Evolutionary conservation across 2,113 vertebrate species (phyloP).

Genomic region (Shinisaurus crocodilurus): DNA sequence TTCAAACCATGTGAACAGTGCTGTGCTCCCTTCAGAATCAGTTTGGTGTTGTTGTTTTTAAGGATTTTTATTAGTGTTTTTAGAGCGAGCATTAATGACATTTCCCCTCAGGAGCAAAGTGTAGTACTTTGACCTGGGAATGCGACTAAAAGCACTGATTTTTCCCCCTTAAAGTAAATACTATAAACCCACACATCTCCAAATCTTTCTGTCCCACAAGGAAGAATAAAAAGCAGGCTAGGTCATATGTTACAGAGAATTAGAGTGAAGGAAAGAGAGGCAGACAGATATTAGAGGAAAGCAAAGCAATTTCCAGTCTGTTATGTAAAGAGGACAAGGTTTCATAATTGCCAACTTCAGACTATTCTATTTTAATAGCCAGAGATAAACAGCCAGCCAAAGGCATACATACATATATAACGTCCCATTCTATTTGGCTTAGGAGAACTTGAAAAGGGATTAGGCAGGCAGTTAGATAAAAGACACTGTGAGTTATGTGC

Average conservation of each 20-base stretch:
- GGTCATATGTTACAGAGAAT: conserved; percentile 9
- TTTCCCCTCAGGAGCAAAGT: conserved; percentile 47
- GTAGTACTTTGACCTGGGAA: conserved; percentile 34
- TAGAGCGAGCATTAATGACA: conserved; percentile 45
- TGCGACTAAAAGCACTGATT: not conserved
- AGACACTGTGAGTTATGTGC: conserved; percentile 5
- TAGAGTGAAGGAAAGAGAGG: not conserved
- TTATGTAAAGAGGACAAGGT: conserved; percentile 19
- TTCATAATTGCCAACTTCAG: conserved; percentile 27
- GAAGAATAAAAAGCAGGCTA: not conserved
- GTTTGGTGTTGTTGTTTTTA: not conserved
- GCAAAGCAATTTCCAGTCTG: not conserved
- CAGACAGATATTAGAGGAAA: rapidly evolving
- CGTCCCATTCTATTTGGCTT: conserved; percentile 24
- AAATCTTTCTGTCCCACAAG: conserved; percentile 38
- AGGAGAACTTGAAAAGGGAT: conserved; percentile 45
- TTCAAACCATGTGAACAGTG: conserved; percentile 19
- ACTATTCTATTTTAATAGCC: conserved; percentile 30
- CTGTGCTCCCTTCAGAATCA: not conserved
- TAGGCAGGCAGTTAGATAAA: conserved; percentile 35
- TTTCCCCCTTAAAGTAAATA: not conserved
- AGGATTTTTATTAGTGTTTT: conserved; percentile 16
- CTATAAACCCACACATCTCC: conserved; percentile 13
- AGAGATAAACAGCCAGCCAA: not conserved
- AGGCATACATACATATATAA: not conserved